A percentile compares a stretch with the other conserved stretches of the same genome.
Evolutionary conservation across 2,113 vertebrate genomes (phyloP).

Genomic region (Phasianus colchicus): DNA sequence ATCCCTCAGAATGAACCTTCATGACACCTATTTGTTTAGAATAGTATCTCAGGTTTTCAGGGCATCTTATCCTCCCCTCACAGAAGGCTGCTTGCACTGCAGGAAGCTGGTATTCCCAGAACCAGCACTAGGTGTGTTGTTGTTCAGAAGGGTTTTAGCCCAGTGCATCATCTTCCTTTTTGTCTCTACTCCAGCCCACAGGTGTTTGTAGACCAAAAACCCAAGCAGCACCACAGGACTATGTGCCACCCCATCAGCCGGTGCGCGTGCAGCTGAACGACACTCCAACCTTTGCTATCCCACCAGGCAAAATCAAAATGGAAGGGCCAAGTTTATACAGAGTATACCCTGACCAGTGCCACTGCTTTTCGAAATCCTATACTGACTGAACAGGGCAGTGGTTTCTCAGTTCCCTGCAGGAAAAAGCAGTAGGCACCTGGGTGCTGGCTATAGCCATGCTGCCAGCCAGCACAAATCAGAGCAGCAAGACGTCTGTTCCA

Average conservation of each 20-base stretch:
- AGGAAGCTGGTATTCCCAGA: background rate
- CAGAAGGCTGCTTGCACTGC: background rate
- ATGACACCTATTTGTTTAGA: background rate
- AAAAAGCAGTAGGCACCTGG: background rate
- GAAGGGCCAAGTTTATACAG: background rate
- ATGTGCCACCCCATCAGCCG: accelerated
- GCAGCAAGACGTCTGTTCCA: background rate
- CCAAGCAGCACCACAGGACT: background rate
- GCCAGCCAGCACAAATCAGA: background rate
- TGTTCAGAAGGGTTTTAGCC: background rate
- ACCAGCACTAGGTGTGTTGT: accelerated
- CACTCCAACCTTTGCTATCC: background rate
- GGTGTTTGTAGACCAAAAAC: background rate
- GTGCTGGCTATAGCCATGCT: background rate
- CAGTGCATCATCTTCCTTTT: background rate
- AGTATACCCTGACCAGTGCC: accelerated
- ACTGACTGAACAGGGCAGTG: background rate
- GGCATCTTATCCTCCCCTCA: background rate
- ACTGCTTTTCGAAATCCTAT: accelerated
- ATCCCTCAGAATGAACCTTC: background rate
- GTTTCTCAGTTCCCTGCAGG: background rate
- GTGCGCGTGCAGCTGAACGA: background rate
- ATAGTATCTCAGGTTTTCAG: background rate
- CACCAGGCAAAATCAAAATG: background rate
- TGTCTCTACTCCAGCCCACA: background rate